phyloP scores from a whole-genome alignment of 2,797 vertebrate genomes.

The Geotrypetes seraphini region DNA sequence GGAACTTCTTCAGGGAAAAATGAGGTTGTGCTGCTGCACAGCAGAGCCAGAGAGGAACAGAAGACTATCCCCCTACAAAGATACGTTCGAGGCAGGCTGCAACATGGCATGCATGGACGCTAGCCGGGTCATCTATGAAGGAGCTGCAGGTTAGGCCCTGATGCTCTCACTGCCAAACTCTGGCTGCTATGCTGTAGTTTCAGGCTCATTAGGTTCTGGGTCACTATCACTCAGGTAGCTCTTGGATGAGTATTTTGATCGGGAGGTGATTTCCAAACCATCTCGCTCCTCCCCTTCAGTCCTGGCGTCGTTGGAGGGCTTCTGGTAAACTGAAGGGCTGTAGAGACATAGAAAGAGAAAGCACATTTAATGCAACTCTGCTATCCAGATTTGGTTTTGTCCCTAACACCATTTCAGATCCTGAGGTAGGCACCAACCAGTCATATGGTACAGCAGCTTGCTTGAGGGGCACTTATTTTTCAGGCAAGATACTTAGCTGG shows the following conservation, averaged over 20 bases:
- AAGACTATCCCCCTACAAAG: too few relatives aligned
- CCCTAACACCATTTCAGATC: neutral
- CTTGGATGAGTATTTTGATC: conserved; percentile 45
- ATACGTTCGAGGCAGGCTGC: conserved; percentile 5
- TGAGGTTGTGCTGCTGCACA: too few relatives aligned
- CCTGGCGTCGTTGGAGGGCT: conserved; percentile 54
- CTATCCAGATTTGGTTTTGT: neutral
- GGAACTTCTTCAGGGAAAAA: conserved; percentile 1
- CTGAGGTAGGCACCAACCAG: neutral
- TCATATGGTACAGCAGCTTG: too few relatives aligned
- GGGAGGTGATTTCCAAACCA: conserved; percentile 42
- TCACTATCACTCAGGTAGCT: conserved; percentile 65
- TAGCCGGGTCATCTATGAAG: neutral
- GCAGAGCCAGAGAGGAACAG: too few relatives aligned
- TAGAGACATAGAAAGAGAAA: neutral
- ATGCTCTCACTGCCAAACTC: too few relatives aligned
- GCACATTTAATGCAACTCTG: neutral
- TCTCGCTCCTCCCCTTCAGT: conserved; percentile 85
- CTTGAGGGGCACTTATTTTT: too few relatives aligned
- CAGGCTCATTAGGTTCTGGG: conserved; percentile 48
- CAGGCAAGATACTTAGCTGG: too few relatives aligned
- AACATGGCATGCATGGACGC: neutral
- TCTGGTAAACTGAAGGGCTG: conserved; percentile 71
- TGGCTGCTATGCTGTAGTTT: too few relatives aligned
- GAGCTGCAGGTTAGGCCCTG: too few relatives aligned